A percentile compares a stretch with the other conserved stretches of the same genome.
Evolutionary conservation across 2,113 vertebrate species (phyloP).

Genomic region (Ictidomys tridecemlineatus): DNA sequence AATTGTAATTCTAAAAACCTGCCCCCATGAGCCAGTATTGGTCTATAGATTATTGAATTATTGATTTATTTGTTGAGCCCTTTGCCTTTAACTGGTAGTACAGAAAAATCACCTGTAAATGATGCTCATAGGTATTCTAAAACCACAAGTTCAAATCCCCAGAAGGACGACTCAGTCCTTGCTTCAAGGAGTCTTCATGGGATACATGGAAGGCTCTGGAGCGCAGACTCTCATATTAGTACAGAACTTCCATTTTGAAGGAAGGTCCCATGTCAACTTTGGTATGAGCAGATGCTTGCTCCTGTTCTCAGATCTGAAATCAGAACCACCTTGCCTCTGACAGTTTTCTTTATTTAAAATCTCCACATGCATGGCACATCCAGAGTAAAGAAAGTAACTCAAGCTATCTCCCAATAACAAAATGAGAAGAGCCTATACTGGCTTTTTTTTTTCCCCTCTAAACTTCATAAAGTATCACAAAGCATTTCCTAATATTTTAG

Average conservation of each 20-base stretch:
- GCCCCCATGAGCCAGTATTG: background rate
- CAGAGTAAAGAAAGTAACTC: background rate
- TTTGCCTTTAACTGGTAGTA: background rate
- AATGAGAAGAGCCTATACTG: background rate
- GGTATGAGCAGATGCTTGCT: background rate
- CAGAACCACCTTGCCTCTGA: background rate
- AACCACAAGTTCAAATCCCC: conserved; percentile 61
- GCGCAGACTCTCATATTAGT: conserved; percentile 34
- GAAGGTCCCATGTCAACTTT: background rate
- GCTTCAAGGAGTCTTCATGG: background rate
- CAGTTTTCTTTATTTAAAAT: conserved; percentile 22
- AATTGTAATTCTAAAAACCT: conserved; percentile 26
- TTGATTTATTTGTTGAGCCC: background rate
- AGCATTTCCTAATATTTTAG: background rate
- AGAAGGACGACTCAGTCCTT: background rate
- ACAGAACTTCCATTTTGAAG: background rate
- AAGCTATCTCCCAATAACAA: background rate
- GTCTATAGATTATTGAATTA: conserved; percentile 44
- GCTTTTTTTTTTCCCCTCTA: background rate
- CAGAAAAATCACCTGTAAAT: background rate
- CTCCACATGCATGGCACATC: background rate
- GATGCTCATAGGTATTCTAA: conserved; percentile 16
- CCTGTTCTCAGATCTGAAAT: background rate
- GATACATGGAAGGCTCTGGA: background rate
- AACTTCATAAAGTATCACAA: background rate